Base-by-base conservation (phyloP, 2,797 vertebrate species). In the Enoplosus armatus region DNA sequence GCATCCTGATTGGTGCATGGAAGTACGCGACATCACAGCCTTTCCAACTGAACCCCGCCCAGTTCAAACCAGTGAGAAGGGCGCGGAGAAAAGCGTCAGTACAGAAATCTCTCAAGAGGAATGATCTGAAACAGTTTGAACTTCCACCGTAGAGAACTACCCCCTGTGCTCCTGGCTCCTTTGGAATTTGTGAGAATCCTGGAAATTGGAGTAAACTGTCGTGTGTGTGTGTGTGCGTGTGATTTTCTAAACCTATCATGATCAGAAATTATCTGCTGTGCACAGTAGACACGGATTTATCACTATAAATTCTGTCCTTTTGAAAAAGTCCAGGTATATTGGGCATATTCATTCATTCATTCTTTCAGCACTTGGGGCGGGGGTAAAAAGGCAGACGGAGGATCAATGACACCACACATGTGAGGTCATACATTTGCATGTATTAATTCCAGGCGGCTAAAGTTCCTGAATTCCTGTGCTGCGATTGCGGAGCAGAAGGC, bases 401-500 rank as follows among this genome's bases (percentile, higher is more conserved):
- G 64, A 91, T 91, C 87, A 75, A 82, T 9, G 41, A 64, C 66
- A 27, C 59, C 22, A 50, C 67, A 50, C 62, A 41, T 43, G 77
- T 80, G 76, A 76, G 74, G 54, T 84, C 85, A 72, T 75, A 68
- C 66, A 83, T 91, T 87, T 85, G 85, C 83, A 85, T 86, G 68
- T 66, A 67, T 91, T 80, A 71, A 79, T 60, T 79, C 16, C 53
- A 62, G 83, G 59, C 24, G 22, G 82, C 72, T 71, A 18, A 71
- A 84, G 83, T 84, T 89, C 67, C 75, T 8, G 56, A 78, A 77
- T 90, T 90, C 67, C 75, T 82, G 75, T 24, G 50, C 82, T 67
- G 85, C 81, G 48, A 31, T 80, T 75, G 82, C 79, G 10, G 74
- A 87, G 87, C 74, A 58, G 87, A 65, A 90, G 89, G 89, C 87